Evolutionary conservation across 1,140 invertebrate species (phyloP).

Genomic region (Drosophila yakuba): DNA sequence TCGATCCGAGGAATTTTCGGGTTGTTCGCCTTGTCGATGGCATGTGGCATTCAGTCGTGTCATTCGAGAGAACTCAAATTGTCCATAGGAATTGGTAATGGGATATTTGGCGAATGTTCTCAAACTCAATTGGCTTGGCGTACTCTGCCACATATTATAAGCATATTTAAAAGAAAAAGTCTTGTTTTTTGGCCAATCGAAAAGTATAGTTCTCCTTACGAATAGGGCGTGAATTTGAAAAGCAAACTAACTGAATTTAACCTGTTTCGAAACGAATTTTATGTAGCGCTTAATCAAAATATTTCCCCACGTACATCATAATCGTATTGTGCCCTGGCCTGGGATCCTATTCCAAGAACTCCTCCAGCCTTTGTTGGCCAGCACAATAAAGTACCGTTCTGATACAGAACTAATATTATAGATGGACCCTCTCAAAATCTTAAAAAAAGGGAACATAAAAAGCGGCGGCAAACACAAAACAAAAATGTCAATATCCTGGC

Average conservation of each 20-base stretch:
- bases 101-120: conserved; percentile 15
- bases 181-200: too few species aligned
- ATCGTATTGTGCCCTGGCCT: conserved; percentile 30
- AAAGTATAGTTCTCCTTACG: too few species aligned
- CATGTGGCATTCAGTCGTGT: conserved; percentile 32
- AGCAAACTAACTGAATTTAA: neutral
- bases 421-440: conserved; percentile 21
- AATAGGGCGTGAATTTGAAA: conserved; percentile 5
- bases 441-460: conserved; percentile 35
- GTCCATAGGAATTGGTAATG: conserved; percentile 31
- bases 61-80: conserved; percentile 23
- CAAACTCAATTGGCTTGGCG: neutral
- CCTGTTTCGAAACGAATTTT: conserved; percentile 13
- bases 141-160: conserved; percentile 2
- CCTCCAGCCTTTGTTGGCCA: conserved; percentile 38
- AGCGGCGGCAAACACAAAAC: conserved; percentile 64
- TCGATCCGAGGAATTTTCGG: conserved; percentile 10
- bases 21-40: conserved; percentile 33
- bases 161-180: too few species aligned
- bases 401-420: conserved; percentile 43
- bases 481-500: conserved; percentile 70
- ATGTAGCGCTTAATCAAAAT: conserved; percentile 54
- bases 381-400: conserved; percentile 71
- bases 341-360: conserved; percentile 32
- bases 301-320: conserved; percentile 75